These are phyloP conservation scores for Corvus cornix DNA, from an alignment of 2,113 vertebrate genomes.

Conservation along the genomic window DNA sequence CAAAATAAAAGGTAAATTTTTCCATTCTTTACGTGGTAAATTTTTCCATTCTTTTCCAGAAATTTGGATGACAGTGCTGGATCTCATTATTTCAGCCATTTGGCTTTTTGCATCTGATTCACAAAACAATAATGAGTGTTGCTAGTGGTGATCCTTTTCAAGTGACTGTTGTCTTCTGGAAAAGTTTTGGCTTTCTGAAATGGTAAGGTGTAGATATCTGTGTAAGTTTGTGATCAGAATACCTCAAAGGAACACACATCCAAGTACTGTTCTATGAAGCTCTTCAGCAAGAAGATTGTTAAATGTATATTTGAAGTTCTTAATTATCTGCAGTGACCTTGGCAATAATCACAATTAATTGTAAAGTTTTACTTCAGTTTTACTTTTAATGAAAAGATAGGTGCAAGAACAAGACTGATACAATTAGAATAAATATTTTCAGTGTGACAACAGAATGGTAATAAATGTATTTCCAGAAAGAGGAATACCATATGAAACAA, in stretches of 20 bases:
- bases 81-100: not conserved
- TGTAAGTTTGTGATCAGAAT: not conserved
- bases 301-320: not conserved
- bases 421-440: not conserved
- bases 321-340: not conserved
- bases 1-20: not conserved
- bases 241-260: fast-evolving
- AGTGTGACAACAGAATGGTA: not conserved
- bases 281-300: not conserved
- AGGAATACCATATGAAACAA: not conserved
- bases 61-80: not conserved
- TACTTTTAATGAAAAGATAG: not conserved
- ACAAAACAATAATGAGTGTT: not conserved
- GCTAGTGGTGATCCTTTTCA: not conserved
- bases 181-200: not conserved
- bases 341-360: not conserved
- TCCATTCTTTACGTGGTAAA: not conserved
- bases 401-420: not conserved
- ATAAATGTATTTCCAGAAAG: not conserved
- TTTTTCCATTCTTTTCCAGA: not conserved
- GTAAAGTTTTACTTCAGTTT: not conserved
- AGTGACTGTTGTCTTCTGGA: not conserved
- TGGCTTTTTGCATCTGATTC: not conserved
- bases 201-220: not conserved
- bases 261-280: fast-evolving